Evolutionary conservation across 2,797 vertebrate genomes (phyloP), one percentile per base, ranked within the genome.

Genomic region (Alcedo atthis): DNA sequence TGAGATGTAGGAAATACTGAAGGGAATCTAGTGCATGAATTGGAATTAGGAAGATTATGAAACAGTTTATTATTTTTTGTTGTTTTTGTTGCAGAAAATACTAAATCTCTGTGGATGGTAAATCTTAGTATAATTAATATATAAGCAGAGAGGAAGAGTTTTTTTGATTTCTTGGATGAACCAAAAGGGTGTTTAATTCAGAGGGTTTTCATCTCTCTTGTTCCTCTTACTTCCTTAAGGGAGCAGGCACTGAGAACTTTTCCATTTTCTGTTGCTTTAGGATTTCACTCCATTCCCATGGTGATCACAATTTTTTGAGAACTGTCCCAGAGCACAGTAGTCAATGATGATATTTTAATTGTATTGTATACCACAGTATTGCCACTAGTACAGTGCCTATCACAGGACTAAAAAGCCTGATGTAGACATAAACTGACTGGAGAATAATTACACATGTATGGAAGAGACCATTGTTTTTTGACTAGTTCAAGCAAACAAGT

Each of bases 201-300:
- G 6, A 21, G 59, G 10, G 25, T 8, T 24, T 40, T 32, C 26
- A 42, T 6, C 9, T 48, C 9, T 30, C 12, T 74, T 84, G 12
- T 77, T 86, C 25, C 12, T 91, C 13, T 69, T 68, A 35, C 33
- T 66, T 89, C 22, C 35, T 61, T 63, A 49, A 64, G 43, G 55
- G 43, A 85, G 8, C 43, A 70, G 25, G 20, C 42, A 53, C 12
- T 63, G 53, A 66, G 35, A 87, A 77, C 45, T 68, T 33, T 15
- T 76, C 85, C 30, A 15, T 81, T 87, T 95, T 74, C 37, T 76
- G 6, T 73, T 83, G 35, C 55, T 81, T 83, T 68, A 54, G 70
- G 75, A n/a, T 92, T 93, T 89, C 42, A 70, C 35, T 87, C 7
- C n/a, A 87, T 94, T 94, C 35, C 70, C 33, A 64, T 73, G 66